Evolutionary conservation across 2,888 invertebrate species (phyloP).

Genomic region (Apotomis betuletana): DNA sequence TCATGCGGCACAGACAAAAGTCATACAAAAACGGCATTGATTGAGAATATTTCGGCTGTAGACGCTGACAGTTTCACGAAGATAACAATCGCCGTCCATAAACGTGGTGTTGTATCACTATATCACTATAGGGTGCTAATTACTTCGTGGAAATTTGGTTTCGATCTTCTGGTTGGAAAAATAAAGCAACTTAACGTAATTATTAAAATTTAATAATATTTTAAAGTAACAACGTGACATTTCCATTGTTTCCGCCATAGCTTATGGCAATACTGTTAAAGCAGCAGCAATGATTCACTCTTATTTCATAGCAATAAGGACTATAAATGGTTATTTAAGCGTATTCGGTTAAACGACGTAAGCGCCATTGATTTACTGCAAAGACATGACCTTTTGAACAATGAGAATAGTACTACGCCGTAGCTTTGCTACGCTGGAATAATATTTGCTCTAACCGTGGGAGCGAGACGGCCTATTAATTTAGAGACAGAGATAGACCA

Average conservation of each 20-base stretch:
- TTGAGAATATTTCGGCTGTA: no score
- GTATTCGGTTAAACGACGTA: not conserved
- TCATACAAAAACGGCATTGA: no score
- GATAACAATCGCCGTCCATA: no score
- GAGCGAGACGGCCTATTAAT: constrained; percentile 14
- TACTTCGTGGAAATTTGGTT: no score
- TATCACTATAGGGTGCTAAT: no score
- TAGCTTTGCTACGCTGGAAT: constrained; percentile 36
- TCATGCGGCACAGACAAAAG: no score
- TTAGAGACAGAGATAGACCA: constrained; percentile 16
- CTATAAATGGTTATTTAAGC: not conserved
- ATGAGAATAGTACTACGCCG: constrained; percentile 35
- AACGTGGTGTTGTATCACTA: no score
- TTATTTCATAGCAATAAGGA: not conserved
- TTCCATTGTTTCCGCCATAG: not conserved
- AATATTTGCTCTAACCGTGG: constrained; percentile 35
- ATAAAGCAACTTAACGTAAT: no score
- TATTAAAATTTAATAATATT: not conserved
- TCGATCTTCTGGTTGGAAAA: no score
- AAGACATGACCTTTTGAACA: not conserved
- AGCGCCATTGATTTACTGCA: not conserved
- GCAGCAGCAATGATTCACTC: not conserved
- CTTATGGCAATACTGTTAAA: not conserved
- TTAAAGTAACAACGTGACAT: not conserved
- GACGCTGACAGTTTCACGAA: no score